These are phyloP conservation scores for Melanostigma gelatinosum DNA, from an alignment of 2,113 vertebrate genomes.

Conservation along the genomic window DNA sequence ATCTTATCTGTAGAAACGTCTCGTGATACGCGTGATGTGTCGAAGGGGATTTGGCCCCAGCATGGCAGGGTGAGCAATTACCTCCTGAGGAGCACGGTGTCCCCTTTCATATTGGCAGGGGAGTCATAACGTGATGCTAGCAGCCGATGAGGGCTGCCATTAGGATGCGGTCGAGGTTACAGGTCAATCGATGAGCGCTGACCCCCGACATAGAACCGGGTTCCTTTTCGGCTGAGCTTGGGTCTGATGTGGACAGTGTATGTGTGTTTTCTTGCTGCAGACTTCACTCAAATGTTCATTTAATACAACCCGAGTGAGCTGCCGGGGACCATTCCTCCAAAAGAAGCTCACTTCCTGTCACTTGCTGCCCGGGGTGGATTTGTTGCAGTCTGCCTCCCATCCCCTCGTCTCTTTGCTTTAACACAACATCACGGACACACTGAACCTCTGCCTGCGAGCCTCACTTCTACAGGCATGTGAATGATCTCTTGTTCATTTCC, in stretches of 20 bases:
- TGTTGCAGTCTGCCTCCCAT: neutral
- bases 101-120: conserved; percentile 57
- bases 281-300: conserved; percentile 1
- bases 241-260: neutral
- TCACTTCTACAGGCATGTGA: conserved; percentile 1
- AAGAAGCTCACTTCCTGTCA: neutral
- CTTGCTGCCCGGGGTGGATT: conserved; percentile 8
- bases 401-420: conserved; percentile 24
- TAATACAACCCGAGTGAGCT: conserved; percentile 10
- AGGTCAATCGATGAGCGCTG: conserved; percentile 25
- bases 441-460: neutral
- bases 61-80: conserved; percentile 38
- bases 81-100: conserved; percentile 55
- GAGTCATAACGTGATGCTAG: conserved; percentile 26
- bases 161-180: conserved; percentile 17
- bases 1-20: neutral
- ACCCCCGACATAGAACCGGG: neutral
- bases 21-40: neutral
- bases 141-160: conserved; percentile 6
- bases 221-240: neutral
- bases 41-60: neutral
- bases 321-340: neutral
- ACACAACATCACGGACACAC: conserved; percentile 18
- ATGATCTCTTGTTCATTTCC: conserved; percentile 45
- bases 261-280: neutral